phyloP scores from a whole-genome alignment of 2,797 vertebrate species.

The Muscicapa striata region DNA sequence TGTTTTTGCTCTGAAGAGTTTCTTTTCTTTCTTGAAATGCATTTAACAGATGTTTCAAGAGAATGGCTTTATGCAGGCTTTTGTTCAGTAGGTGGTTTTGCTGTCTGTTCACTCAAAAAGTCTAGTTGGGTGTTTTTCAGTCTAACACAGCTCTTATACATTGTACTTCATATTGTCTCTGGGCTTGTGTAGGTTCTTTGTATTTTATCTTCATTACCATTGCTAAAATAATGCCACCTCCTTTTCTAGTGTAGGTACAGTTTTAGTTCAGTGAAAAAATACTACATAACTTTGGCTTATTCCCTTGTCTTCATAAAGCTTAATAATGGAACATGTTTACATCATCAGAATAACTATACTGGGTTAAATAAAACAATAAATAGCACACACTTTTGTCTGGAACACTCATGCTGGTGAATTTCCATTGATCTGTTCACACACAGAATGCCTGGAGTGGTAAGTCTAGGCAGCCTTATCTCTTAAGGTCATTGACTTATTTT shows the following conservation, averaged over 20 bases:
- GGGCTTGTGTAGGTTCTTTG: neutral
- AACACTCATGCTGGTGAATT: neutral
- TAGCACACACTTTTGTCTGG: fast-evolving
- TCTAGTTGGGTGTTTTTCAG: neutral
- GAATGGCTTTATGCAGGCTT: neutral
- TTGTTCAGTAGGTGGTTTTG: neutral
- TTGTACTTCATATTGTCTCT: neutral
- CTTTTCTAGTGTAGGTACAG: neutral
- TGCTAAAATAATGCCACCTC: neutral
- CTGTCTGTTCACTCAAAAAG: neutral
- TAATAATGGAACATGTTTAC: neutral
- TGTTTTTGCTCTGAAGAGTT: neutral
- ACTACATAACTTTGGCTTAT: neutral
- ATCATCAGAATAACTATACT: neutral
- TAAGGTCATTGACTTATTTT: neutral
- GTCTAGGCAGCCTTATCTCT: neutral
- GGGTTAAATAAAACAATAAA: neutral
- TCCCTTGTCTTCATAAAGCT: neutral
- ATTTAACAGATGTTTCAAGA: slow-evolving; percentile 31
- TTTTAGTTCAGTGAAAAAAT: neutral
- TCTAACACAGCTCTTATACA: neutral
- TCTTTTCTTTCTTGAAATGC: slow-evolving; percentile 19
- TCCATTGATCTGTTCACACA: fast-evolving
- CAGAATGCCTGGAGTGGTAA: neutral
- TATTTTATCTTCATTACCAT: neutral